Percentiles rank a stretch among this genome's conserved stretches.
Conservation (phyloP, 1,140 invertebrate genomes). For the Cydia splendana region DNA sequence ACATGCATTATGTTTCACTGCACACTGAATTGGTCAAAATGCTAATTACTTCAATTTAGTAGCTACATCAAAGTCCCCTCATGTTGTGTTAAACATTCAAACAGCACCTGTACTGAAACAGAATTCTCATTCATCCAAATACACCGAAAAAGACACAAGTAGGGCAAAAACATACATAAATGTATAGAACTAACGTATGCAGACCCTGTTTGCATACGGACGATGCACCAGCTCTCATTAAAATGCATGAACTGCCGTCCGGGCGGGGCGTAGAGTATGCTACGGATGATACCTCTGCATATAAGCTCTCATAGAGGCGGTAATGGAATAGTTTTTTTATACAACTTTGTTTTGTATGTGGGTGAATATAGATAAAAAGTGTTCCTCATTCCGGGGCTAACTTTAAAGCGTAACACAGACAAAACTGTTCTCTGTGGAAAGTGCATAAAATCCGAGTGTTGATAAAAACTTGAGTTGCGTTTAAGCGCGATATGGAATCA, state of each 20-base stretch:
- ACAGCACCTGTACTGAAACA: neutral
- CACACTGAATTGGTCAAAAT: neutral
- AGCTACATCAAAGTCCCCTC: neutral
- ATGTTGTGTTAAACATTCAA: neutral
- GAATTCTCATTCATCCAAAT: neutral
- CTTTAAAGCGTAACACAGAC: too few species aligned
- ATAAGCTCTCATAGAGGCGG: slow-evolving; percentile 13
- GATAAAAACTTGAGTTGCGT: too few species aligned
- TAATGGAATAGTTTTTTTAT: slow-evolving; percentile 9
- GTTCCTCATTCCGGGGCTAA: too few species aligned
- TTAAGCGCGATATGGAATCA: too few species aligned
- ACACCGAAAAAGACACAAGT: slow-evolving; percentile 34
- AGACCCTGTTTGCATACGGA: slow-evolving; percentile 50
- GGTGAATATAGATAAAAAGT: neutral
- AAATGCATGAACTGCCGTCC: slow-evolving; percentile 54
- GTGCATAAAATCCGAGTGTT: too few species aligned
- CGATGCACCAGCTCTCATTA: slow-evolving; percentile 50
- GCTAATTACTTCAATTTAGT: neutral
- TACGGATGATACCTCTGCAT: slow-evolving; percentile 11
- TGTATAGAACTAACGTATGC: slow-evolving; percentile 37
- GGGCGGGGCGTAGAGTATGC: slow-evolving; percentile 27
- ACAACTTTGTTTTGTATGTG: neutral
- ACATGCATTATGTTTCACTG: too few species aligned
- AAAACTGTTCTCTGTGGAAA: too few species aligned
- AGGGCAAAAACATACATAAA: slow-evolving; percentile 34